These are phyloP conservation scores for Drosophila prostipennis DNA, from an alignment of 2,888 invertebrate species.

Conservation along the genomic window DNA sequence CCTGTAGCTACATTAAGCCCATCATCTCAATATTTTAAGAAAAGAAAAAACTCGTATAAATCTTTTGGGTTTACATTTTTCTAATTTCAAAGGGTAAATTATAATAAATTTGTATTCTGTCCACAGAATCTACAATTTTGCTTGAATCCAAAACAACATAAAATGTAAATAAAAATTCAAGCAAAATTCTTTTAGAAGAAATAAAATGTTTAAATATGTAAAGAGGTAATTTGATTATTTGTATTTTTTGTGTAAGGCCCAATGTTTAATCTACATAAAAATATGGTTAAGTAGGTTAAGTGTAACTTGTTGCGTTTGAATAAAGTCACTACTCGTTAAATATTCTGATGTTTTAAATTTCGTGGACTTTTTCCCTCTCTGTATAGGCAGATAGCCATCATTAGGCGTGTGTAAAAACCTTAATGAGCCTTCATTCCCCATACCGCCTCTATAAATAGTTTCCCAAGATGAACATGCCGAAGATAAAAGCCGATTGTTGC, in stretches of 20 bases:
- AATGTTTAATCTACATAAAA: no score
- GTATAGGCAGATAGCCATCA: conserved; percentile 18
- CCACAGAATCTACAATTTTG: no score
- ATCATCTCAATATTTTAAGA: background rate
- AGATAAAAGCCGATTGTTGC: conserved; percentile 34
- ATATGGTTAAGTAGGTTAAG: no score
- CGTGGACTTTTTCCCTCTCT: conserved; percentile 9
- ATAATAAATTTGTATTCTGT: no score
- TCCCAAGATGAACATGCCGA: conserved; percentile 24
- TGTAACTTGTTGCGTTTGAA: no score
- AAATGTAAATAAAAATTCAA: no score
- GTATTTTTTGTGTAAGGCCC: no score
- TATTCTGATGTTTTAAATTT: background rate
- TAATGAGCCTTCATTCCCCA: conserved; percentile 21
- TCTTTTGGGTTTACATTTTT: background rate
- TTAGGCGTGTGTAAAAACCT: conserved; percentile 27
- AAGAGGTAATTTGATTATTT: no score
- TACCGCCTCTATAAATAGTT: conserved; percentile 23
- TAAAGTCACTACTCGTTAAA: background rate
- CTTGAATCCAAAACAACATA: no score
- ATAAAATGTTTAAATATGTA: no score
- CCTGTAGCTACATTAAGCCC: background rate
- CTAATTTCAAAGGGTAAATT: no score
- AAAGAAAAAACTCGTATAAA: background rate
- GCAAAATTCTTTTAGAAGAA: no score